Percentiles rank a stretch among this genome's conserved stretches.
phyloP scores from a whole-genome alignment of 1,140 invertebrate species.

The Mycetomoellerius zeteki region DNA sequence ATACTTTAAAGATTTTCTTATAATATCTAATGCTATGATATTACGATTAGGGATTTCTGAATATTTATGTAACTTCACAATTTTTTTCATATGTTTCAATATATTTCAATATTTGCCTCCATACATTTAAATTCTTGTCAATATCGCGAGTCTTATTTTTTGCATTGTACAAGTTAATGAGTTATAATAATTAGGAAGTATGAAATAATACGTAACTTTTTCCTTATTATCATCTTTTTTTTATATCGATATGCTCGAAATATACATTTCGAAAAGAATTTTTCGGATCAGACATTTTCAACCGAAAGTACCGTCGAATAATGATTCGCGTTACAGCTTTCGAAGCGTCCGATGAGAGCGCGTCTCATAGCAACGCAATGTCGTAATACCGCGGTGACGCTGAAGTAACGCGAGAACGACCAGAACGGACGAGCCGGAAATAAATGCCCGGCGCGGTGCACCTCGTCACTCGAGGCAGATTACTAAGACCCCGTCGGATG shows the following conservation, averaged over 20 bases:
- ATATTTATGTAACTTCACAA: not conserved
- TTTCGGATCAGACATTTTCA: not conserved
- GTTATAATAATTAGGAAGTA: not conserved
- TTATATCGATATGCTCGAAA: not conserved
- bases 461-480: slow-evolving; percentile 63
- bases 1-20: too few species aligned
- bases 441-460: slow-evolving; percentile 65
- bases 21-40: not conserved
- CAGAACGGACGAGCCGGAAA: slow-evolving; percentile 69
- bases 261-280: not conserved
- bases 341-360: not conserved
- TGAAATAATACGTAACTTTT: not conserved
- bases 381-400: slow-evolving; percentile 38
- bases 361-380: not conserved
- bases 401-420: slow-evolving; percentile 59
- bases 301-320: not conserved
- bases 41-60: not conserved
- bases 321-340: slow-evolving; percentile 23
- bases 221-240: not conserved
- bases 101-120: too few species aligned
- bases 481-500: slow-evolving; percentile 49
- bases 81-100: not conserved
- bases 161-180: not conserved
- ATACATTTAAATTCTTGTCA: too few species aligned
- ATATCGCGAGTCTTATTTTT: too few species aligned